Percentiles rank a stretch among this genome's conserved stretches.
These are phyloP conservation scores for Aramus guarauna DNA, from an alignment of 2,113 vertebrate genomes.

Conservation along the genomic window DNA sequence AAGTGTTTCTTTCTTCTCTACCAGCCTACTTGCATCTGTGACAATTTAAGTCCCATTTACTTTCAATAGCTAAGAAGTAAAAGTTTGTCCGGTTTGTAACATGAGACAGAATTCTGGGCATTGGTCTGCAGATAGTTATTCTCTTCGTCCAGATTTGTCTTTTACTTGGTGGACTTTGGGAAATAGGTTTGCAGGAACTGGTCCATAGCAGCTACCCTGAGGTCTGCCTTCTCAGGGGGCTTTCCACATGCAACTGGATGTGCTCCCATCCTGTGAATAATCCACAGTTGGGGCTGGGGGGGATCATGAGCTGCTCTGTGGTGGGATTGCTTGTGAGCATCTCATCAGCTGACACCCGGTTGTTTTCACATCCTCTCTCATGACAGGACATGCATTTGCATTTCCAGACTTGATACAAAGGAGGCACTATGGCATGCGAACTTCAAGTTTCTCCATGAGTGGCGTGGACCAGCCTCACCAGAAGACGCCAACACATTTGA, in stretches of 20 bases:
- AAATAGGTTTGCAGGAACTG: neutral
- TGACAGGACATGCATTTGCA: neutral
- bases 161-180: neutral
- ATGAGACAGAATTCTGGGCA: neutral
- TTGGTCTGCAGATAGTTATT: neutral
- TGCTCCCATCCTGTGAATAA: neutral
- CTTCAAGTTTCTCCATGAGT: neutral
- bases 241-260: neutral
- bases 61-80: neutral
- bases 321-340: neutral
- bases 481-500: fast-evolving
- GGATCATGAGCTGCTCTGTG: neutral
- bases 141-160: neutral
- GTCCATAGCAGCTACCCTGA: neutral
- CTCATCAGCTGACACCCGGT: neutral
- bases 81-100: neutral
- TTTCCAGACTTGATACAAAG: neutral
- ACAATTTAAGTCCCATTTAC: neutral
- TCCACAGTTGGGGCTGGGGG: fast-evolving
- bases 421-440: too few relatives aligned
- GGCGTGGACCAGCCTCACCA: neutral
- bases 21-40: neutral
- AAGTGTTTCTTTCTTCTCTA: neutral
- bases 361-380: neutral
- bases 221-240: neutral